phyloP scores from a whole-genome alignment of 2,113 vertebrate species.

The Thalassarche chlororhynchos region DNA sequence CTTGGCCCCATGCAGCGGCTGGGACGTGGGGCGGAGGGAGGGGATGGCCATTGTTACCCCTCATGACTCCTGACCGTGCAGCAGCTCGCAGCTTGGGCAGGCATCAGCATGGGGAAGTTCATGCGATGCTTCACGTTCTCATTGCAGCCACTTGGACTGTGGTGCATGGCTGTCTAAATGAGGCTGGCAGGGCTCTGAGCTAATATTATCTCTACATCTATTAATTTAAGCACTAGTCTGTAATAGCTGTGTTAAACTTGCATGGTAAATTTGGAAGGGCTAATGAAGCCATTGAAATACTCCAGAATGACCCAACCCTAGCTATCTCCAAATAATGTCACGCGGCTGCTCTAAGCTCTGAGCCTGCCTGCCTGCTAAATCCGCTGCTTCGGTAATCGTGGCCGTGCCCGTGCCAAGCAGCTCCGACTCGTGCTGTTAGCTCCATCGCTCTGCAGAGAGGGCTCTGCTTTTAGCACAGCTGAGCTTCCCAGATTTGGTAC shows the following conservation, averaged over 20 bases:
- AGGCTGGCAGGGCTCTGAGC: not conserved
- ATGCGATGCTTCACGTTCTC: not conserved
- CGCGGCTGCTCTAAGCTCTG: not conserved
- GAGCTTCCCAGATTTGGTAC: not conserved
- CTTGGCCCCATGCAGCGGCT: not conserved
- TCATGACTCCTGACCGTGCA: rapidly evolving
- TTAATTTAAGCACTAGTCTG: not conserved
- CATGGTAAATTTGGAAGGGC: not conserved
- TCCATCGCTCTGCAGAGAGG: not conserved
- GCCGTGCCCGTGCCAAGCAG: not conserved
- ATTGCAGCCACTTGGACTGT: rapidly evolving
- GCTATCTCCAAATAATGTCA: not conserved
- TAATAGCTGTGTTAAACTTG: not conserved
- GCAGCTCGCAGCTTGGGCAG: not conserved
- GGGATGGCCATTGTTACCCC: not conserved
- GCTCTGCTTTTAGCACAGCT: constrained; percentile 24
- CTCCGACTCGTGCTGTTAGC: not conserved
- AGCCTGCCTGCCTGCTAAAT: not conserved
- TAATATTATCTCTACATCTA: not conserved
- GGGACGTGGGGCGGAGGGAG: not conserved
- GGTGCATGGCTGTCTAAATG: not conserved
- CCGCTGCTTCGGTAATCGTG: not conserved
- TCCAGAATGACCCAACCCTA: not conserved
- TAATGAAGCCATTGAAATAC: not conserved
- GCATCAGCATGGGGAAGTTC: not conserved